These are phyloP conservation scores for Arnoldichthys spilopterus DNA, from an alignment of 2,797 vertebrate species.

Conservation along the genomic window DNA sequence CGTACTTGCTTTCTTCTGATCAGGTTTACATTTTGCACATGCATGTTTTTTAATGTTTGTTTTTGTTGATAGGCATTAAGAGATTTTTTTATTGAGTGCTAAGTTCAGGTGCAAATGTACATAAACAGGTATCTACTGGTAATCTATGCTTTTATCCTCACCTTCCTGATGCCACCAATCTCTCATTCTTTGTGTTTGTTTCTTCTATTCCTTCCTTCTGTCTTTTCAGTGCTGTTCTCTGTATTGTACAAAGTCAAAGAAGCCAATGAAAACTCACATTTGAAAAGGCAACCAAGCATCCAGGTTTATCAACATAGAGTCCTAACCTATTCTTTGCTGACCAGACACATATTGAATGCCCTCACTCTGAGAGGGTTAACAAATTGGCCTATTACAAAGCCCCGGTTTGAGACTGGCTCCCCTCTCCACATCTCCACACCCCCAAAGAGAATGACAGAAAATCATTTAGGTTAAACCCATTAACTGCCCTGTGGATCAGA, in stretches of 20 bases:
- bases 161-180: neutral
- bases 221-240: conserved; percentile 24
- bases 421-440: conserved; percentile 30
- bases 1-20: no score
- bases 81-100: neutral
- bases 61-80: neutral
- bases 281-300: conserved; percentile 60
- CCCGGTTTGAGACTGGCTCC: conserved; percentile 60
- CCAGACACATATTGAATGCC: conserved; percentile 62
- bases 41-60: no score
- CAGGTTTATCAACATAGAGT: conserved; percentile 61
- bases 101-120: neutral
- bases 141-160: neutral
- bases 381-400: conserved; percentile 63
- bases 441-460: conserved; percentile 66
- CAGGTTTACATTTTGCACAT: no score
- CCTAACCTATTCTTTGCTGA: conserved; percentile 59
- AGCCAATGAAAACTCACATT: conserved; percentile 57
- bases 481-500: conserved; percentile 58
- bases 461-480: conserved; percentile 67
- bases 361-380: conserved; percentile 65
- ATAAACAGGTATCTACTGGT: conserved; percentile 1
- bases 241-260: conserved; percentile 45
- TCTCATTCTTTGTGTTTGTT: neutral
- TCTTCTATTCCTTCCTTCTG: conserved; percentile 9